Evolutionary conservation across 2,888 invertebrate genomes (phyloP), one percentile per base, ranked within the genome.

Genomic region (Acanthopleura granulata): DNA sequence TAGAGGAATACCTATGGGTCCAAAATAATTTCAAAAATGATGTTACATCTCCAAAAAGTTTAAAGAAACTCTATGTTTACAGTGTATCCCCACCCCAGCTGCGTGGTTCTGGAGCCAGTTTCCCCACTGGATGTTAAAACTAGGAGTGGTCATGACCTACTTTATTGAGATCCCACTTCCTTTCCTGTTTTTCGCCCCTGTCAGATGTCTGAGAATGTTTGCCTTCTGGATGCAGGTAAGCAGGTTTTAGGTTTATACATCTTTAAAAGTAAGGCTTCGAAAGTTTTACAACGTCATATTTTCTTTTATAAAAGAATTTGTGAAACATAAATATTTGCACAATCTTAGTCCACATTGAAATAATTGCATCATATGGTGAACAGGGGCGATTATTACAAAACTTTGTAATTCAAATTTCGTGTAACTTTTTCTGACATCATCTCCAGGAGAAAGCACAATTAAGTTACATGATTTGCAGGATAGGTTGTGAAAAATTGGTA

Each of bases 51-150:
- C 57, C 57, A 18, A 40, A 11, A 66, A 51, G 40, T 9, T 40
- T 40, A 40, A 40, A 3, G 9, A 40, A 0, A 29, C 22, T 49
- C 12, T 15, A 22, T 62, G 51, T 72, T 61, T 18, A 0, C 94
- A 95, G 92, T 94, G 94, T 83, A 91, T 95, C 79, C 95, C 95
- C 49, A 94, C 94, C 14, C 92, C 94, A 0, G 86, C 94, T 49
- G 93, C 95, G 0, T 95, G 94, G 94, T 94, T 93, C 86, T 92
- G 93, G 49, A 94, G 94, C 88, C 93, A 94, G 80, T 88, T 95
- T n/a, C 95, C 95, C 18, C 84, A 87, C 3, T 94, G 94, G 94
- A 91, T 93, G 79, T 92, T 94, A 72, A 92, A 92, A 84, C 86
- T 95, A 16, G 90, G 92, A 72, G 93, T 93, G 22, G 94, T 93